Evolutionary conservation across 2,113 vertebrate genomes (phyloP).

Genomic region (Microcebus tavaratra): DNA sequence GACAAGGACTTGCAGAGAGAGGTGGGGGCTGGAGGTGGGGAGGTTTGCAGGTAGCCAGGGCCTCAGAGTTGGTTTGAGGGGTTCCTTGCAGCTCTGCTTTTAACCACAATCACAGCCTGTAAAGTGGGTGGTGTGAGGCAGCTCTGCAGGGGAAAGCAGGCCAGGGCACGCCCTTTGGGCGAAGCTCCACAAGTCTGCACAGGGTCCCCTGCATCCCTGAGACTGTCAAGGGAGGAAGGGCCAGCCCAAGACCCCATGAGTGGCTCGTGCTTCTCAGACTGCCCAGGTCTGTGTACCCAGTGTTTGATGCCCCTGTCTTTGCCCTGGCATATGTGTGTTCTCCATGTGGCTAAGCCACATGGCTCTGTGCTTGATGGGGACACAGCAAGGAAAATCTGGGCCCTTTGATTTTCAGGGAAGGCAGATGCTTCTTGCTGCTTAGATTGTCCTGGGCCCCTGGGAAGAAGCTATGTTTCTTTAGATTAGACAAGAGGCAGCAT

Average conservation of each 20-base stretch:
- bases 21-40: neutral
- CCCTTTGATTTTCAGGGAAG: neutral
- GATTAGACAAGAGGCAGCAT: neutral
- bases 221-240: neutral
- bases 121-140: neutral
- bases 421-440: neutral
- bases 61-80: neutral
- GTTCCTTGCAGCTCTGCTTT: neutral
- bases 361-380: neutral
- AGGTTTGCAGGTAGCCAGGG: neutral
- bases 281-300: neutral
- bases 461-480: neutral
- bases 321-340: neutral
- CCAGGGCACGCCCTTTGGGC: neutral
- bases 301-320: accelerated
- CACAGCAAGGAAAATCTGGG: neutral
- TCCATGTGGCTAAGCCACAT: neutral
- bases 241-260: neutral
- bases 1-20: neutral
- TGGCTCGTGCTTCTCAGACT: neutral
- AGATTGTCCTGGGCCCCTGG: neutral
- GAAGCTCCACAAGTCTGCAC: accelerated
- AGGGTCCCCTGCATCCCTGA: neutral
- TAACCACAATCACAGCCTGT: neutral
- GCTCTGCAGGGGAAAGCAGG: neutral